A percentile compares a stretch with the other conserved stretches of the same genome.
Conservation (phyloP, 35 echinoderm and acorn worm genomes). For the Hemicentrotus pulcherrimus region DNA sequence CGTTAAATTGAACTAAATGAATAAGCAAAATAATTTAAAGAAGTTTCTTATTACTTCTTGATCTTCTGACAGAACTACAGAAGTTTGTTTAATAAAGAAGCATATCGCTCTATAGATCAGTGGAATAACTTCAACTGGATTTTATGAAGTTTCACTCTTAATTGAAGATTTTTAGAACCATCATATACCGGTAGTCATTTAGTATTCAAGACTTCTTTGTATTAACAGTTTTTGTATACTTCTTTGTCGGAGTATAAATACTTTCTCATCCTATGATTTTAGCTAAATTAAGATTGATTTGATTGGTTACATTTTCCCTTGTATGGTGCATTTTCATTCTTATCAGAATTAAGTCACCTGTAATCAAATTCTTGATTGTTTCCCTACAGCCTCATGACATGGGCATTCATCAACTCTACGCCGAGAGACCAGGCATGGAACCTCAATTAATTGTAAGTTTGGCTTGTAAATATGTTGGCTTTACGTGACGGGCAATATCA, state of each 20-base stretch:
- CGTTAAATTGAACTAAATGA: too few relatives aligned
- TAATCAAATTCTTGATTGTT: background rate
- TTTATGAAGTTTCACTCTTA: too few relatives aligned
- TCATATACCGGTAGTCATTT: too few relatives aligned
- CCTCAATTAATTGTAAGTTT: constrained; percentile 12
- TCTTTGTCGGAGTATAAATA: background rate
- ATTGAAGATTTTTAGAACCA: too few relatives aligned
- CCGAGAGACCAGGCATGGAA: background rate
- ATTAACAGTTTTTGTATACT: too few relatives aligned
- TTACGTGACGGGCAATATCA: background rate
- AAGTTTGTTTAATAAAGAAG: too few relatives aligned
- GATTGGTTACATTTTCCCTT: background rate
- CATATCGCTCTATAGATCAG: too few relatives aligned
- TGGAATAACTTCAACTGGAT: too few relatives aligned
- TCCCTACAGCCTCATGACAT: background rate
- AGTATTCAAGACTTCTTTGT: too few relatives aligned
- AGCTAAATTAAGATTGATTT: background rate
- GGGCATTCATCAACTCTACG: constrained; percentile 4
- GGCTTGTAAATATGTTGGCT: background rate
- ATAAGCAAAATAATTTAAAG: too few relatives aligned
- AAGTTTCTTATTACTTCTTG: too few relatives aligned
- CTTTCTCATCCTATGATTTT: background rate
- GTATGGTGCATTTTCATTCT: background rate
- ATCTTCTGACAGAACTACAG: too few relatives aligned
- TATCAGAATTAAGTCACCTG: background rate